Conservation (phyloP, 2,888 invertebrate genomes). For the Cheilosia soror region DNA sequence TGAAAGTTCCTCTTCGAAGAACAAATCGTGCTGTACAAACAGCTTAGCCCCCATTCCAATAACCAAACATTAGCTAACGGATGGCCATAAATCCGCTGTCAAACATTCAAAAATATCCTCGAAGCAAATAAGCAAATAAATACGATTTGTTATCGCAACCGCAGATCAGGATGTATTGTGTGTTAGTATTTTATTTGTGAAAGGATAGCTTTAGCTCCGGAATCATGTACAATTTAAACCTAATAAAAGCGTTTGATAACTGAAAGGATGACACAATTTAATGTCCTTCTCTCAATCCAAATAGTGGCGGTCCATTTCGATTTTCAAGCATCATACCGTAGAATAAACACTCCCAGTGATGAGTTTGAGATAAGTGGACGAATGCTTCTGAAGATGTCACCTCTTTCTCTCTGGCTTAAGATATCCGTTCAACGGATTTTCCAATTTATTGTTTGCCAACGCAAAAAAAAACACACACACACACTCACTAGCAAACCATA, state of each 20-base stretch:
- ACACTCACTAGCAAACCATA: neutral
- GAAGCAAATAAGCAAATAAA: slow-evolving; percentile 54
- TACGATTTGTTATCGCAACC: slow-evolving; percentile 63
- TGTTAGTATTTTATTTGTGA: slow-evolving; percentile 48
- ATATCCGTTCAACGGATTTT: slow-evolving; percentile 60
- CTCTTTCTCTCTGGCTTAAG: slow-evolving; percentile 13
- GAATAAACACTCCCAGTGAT: slow-evolving; percentile 70
- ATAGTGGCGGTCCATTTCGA: slow-evolving; percentile 40
- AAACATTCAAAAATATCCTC: slow-evolving; percentile 60
- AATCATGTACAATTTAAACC: slow-evolving; percentile 50
- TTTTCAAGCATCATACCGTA: slow-evolving; percentile 15
- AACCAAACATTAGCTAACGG: too few relatives aligned
- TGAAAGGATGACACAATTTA: slow-evolving; percentile 60
- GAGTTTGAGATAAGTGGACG: slow-evolving; percentile 69
- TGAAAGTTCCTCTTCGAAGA: too few relatives aligned
- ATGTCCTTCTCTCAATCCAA: slow-evolving; percentile 37
- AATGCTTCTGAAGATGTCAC: slow-evolving; percentile 38
- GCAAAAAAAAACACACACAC: neutral
- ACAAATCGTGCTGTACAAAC: too few relatives aligned
- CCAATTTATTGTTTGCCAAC: slow-evolving; percentile 68
- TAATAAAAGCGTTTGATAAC: slow-evolving; percentile 69
- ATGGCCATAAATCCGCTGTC: slow-evolving; percentile 7
- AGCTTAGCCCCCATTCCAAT: too few relatives aligned
- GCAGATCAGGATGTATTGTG: slow-evolving; percentile 70
- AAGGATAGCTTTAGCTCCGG: slow-evolving; percentile 67